phyloP scores from a whole-genome alignment of 2,113 vertebrate genomes.

The Rhagologus leucostigma region DNA sequence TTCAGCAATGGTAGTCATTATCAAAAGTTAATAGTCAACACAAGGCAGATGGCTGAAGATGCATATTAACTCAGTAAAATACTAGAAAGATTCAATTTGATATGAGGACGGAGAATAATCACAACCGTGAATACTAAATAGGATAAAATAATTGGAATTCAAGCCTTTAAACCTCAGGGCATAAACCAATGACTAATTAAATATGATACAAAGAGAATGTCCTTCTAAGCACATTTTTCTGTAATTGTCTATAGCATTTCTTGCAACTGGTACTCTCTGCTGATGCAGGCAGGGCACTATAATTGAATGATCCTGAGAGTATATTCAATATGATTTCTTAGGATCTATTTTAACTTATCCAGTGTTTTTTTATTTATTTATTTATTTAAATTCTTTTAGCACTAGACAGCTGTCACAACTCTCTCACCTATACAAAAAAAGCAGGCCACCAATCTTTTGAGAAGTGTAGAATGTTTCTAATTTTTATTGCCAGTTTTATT shows the following conservation, averaged over 20 bases:
- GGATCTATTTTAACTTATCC: background rate
- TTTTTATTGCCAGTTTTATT: background rate
- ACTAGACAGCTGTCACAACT: background rate
- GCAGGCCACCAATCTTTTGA: background rate
- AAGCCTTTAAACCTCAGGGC: background rate
- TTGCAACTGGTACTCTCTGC: background rate
- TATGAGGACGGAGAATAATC: background rate
- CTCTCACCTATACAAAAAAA: background rate
- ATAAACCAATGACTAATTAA: background rate
- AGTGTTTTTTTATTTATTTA: background rate
- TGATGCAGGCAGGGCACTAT: background rate
- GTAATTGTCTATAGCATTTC: background rate
- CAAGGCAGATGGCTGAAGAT: background rate
- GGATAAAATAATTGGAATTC: background rate
- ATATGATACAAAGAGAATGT: background rate
- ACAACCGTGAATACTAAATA: background rate
- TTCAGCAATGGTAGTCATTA: background rate
- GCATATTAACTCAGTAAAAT: background rate
- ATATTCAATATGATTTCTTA: background rate
- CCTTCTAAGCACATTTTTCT: background rate
- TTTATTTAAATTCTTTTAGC: background rate
- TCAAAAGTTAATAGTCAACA: constrained; percentile 7
- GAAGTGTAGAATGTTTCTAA: background rate
- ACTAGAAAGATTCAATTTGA: background rate
- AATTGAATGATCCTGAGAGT: background rate